Percentiles rank a stretch among this genome's conserved stretches.
Evolutionary conservation across 2,888 invertebrate species (phyloP).

Genomic region (Scaptomyza polygonia): DNA sequence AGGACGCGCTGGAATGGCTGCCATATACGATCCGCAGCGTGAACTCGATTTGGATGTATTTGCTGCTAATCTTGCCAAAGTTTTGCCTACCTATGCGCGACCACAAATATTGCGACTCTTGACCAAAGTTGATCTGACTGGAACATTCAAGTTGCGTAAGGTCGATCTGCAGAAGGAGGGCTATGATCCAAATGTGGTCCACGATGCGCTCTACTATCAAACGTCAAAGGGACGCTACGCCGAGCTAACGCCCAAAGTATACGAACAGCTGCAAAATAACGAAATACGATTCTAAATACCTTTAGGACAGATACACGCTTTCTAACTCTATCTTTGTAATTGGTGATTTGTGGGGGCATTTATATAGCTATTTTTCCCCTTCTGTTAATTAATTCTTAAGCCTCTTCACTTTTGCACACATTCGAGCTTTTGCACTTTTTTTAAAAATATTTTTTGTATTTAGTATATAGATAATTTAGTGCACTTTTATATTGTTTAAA

Average conservation of each 20-base stretch:
- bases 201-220: constrained; percentile 93
- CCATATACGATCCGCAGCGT: constrained; percentile 91
- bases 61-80: constrained; percentile 87
- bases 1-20: constrained; percentile 97
- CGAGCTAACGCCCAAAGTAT: constrained; percentile 88
- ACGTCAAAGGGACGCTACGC: constrained; percentile 89
- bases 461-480: constrained; percentile 43
- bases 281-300: constrained; percentile 88
- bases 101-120: constrained; percentile 94
- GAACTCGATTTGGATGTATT: constrained; percentile 88
- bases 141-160: constrained; percentile 98
- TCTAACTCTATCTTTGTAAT: neutral
- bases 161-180: constrained; percentile 95
- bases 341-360: constrained; percentile 22
- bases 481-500: constrained; percentile 34
- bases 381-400: constrained; percentile 78
- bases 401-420: constrained; percentile 20
- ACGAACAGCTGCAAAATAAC: constrained; percentile 90
- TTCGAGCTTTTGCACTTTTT: constrained; percentile 34
- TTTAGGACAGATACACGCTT: neutral
- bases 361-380: constrained; percentile 30
- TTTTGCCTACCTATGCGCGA: constrained; percentile 93
- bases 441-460: constrained; percentile 28
- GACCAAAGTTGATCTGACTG: constrained; percentile 94
- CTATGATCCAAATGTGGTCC: constrained; percentile 90